These are phyloP conservation scores for Tupaia chinensis DNA, from an alignment of 2,113 vertebrate genomes.

Conservation along the genomic window DNA sequence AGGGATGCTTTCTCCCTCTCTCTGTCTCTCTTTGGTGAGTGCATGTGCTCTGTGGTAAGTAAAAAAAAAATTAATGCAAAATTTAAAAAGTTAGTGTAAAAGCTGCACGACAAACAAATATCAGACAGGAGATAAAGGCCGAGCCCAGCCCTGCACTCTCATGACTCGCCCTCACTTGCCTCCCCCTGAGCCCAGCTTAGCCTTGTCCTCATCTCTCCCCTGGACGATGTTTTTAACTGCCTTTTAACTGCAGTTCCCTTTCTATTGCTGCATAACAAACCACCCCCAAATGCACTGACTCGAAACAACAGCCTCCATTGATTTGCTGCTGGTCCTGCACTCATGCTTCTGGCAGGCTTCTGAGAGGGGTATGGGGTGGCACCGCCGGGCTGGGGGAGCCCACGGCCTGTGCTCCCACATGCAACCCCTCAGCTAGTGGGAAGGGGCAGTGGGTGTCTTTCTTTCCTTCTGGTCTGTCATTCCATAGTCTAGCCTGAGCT, in stretches of 20 bases:
- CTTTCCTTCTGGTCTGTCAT: neutral
- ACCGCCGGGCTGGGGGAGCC: neutral
- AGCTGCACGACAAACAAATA: no score
- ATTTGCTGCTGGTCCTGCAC: neutral
- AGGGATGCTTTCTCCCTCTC: no score
- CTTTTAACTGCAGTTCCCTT: neutral
- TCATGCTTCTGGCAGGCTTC: constrained; percentile 51
- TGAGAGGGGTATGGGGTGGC: constrained; percentile 6
- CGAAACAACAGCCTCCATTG: neutral
- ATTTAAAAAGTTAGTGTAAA: neutral
- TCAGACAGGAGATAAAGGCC: neutral
- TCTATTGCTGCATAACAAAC: neutral
- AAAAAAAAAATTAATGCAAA: neutral
- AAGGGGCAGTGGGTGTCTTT: neutral
- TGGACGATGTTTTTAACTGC: neutral
- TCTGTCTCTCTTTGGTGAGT: no score
- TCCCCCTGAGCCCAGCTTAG: neutral
- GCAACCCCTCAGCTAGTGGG: neutral
- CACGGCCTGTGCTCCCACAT: constrained; percentile 31
- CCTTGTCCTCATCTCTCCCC: neutral
- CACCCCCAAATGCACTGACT: neutral
- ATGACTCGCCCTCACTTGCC: neutral
- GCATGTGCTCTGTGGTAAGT: no score
- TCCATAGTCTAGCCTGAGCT: neutral
- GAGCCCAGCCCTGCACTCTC: neutral